Evolutionary conservation across 2,113 vertebrate genomes (phyloP).

Genomic region (Sprattus sprattus): DNA sequence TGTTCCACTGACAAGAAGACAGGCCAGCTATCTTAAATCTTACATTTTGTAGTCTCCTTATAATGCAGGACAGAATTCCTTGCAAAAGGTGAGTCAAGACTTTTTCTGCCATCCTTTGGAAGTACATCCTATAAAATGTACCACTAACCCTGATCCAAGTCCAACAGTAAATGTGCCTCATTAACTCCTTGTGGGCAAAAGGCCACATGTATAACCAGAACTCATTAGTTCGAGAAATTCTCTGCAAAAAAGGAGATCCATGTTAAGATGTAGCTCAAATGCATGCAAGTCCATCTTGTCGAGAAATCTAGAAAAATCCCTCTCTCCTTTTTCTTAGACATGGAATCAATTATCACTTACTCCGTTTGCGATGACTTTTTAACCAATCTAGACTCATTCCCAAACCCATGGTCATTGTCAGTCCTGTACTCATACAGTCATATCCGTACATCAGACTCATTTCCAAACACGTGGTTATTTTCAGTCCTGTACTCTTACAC

Average conservation of each 20-base stretch:
- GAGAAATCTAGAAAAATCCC: background rate
- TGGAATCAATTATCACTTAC: background rate
- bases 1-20: conserved; percentile 61
- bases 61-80: conserved; percentile 7
- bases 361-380: background rate
- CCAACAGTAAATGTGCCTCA: background rate
- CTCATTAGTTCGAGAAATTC: background rate
- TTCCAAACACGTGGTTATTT: background rate
- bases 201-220: conserved; percentile 16
- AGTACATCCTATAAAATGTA: background rate
- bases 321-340: background rate
- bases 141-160: background rate
- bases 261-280: background rate
- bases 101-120: conserved; percentile 1
- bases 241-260: background rate
- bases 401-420: background rate
- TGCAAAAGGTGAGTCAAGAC: conserved; percentile 19
- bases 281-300: too few relatives aligned
- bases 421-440: background rate
- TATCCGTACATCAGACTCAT: too few relatives aligned
- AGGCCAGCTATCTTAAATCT: conserved; percentile 73
- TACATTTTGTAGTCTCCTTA: conserved; percentile 31
- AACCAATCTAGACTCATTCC: background rate
- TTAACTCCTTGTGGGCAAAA: background rate
- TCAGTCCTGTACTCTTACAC: background rate